Conservation (phyloP, 1,140 invertebrate genomes). For the Drosophila novamexicana region DNA sequence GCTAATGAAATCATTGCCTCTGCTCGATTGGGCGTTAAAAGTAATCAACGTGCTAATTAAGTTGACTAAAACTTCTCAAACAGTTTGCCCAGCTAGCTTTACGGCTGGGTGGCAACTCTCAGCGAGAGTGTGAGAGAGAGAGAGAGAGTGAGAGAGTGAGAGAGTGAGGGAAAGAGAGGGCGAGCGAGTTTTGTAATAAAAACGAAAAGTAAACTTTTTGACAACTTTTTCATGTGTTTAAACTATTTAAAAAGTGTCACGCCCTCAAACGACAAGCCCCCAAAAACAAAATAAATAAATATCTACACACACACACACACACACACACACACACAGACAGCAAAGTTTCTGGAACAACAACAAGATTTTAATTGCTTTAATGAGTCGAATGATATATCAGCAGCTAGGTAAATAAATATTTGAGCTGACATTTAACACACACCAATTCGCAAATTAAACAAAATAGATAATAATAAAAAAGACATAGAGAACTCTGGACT, state of each 20-base stretch:
- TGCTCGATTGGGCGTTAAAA: slow-evolving; percentile 77
- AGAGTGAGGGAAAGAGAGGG: not conserved
- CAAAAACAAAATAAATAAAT: slow-evolving; percentile 25
- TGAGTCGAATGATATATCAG: slow-evolving; percentile 41
- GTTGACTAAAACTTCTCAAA: slow-evolving; percentile 63
- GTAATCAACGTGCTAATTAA: slow-evolving; percentile 81
- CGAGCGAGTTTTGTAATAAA: slow-evolving; percentile 9
- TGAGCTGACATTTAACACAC: slow-evolving; percentile 44
- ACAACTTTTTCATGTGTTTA: slow-evolving; percentile 46
- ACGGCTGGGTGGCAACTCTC: slow-evolving; percentile 24
- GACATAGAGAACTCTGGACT: not conserved
- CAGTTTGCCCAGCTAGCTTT: slow-evolving; percentile 44
- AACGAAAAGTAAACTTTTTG: slow-evolving; percentile 37
- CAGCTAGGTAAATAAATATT: slow-evolving; percentile 53
- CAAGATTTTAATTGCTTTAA: slow-evolving; percentile 57
- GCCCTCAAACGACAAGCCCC: slow-evolving; percentile 22
- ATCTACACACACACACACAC: not conserved
- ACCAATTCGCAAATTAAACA: slow-evolving; percentile 32
- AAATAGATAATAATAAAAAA: slow-evolving; percentile 9
- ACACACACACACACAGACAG: not conserved
- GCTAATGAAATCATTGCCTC: slow-evolving; percentile 71
- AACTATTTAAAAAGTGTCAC: slow-evolving; percentile 39
- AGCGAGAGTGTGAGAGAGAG: too few relatives aligned
- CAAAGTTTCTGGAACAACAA: slow-evolving; percentile 42
- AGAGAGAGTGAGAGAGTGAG: not conserved